phyloP scores from a whole-genome alignment of 2,113 vertebrate genomes.

The Dendrocopos noguchii region DNA sequence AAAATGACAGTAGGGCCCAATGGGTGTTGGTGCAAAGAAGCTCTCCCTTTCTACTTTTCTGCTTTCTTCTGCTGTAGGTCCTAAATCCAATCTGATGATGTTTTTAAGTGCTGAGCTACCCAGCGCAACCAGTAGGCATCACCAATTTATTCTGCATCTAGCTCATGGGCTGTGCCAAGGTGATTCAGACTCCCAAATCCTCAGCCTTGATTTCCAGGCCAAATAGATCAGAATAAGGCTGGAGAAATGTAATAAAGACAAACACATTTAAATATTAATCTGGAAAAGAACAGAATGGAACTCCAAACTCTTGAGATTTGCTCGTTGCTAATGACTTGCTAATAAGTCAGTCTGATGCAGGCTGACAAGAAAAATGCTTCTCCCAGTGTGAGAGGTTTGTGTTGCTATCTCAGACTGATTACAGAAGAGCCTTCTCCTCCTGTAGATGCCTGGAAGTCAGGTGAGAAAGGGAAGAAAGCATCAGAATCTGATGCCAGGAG shows the following conservation, averaged over 20 bases:
- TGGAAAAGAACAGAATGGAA: not conserved
- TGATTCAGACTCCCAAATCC: not conserved
- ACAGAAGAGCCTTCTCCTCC: not conserved
- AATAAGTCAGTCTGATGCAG: not conserved
- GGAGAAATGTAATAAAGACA: conserved; percentile 22
- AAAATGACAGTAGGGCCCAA: not conserved
- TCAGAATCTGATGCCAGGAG: not conserved
- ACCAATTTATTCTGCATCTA: not conserved
- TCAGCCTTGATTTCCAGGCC: conserved; percentile 20
- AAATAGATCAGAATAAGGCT: not conserved
- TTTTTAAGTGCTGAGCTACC: not conserved
- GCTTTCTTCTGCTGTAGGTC: not conserved
- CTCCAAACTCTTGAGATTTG: not conserved
- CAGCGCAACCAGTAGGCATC: not conserved
- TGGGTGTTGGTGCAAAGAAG: not conserved
- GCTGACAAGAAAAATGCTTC: conserved; percentile 3
- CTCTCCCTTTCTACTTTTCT: not conserved
- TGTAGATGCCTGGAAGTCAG: not conserved
- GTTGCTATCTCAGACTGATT: not conserved
- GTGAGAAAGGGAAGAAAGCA: not conserved
- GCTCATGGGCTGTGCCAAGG: not conserved
- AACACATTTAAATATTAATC: conserved; percentile 45
- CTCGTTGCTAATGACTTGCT: conserved; percentile 6
- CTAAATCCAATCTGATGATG: not conserved
- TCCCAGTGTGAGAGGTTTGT: not conserved